Conservation (phyloP, 2,797 vertebrate genomes). For the Sebastes nivosus region DNA sequence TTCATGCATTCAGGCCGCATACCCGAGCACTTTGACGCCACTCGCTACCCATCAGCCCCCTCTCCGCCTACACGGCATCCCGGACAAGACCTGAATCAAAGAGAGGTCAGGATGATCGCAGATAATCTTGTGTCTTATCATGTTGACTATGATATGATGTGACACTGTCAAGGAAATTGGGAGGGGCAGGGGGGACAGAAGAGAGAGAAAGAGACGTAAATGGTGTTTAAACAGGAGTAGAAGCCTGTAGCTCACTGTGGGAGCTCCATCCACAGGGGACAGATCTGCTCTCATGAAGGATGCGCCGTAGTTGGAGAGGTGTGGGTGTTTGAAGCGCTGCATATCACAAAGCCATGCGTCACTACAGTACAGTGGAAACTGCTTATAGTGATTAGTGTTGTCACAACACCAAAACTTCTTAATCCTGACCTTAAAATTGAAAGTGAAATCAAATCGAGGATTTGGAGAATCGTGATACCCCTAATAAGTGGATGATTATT, state of each 20-base stretch:
- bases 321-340: too few species aligned
- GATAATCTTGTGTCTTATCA: conserved; percentile 65
- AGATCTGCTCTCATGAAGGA: conserved; percentile 11
- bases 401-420: too few species aligned
- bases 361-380: neutral
- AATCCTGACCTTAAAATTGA: too few species aligned
- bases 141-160: conserved; percentile 66
- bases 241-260: conserved; percentile 18
- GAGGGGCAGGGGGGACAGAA: neutral
- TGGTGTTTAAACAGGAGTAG: conserved; percentile 48
- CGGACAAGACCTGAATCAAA: conserved; percentile 67
- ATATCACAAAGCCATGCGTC: conserved; percentile 1
- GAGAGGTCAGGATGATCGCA: conserved; percentile 61
- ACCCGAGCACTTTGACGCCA: conserved; percentile 40
- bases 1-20: conserved; percentile 61
- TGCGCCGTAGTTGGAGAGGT: neutral
- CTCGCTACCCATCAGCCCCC: conserved; percentile 36
- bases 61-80: conserved; percentile 24
- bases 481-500: too few species aligned
- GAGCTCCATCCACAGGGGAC: conserved; percentile 32
- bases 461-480: too few species aligned
- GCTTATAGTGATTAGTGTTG: too few species aligned
- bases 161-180: conserved; percentile 39
- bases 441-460: too few species aligned
- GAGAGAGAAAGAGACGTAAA: conserved; percentile 27